These are phyloP conservation scores for Rhodophaea formosa DNA, from an alignment of 2,888 invertebrate species.

Conservation along the genomic window DNA sequence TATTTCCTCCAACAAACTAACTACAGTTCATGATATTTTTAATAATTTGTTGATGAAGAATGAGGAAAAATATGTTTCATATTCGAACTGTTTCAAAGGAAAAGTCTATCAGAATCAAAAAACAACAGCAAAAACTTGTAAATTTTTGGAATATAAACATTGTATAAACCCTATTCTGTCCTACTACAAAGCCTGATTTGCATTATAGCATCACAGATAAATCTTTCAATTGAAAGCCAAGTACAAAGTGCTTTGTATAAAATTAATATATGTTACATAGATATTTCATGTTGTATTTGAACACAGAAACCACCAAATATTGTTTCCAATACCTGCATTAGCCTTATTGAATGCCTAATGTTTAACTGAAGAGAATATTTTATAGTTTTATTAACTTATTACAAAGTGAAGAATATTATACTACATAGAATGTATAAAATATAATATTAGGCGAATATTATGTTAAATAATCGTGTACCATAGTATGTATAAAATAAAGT, in stretches of 20 bases:
- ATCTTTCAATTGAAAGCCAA: conserved; percentile 52
- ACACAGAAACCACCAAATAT: conserved; percentile 74
- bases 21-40: too few relatives aligned
- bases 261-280: conserved; percentile 45
- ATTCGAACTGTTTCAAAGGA: too few relatives aligned
- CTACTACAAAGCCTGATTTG: neutral
- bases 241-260: conserved; percentile 78
- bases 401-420: conserved; percentile 76
- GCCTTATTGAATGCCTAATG: conserved; percentile 78
- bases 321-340: conserved; percentile 77
- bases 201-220: conserved; percentile 6
- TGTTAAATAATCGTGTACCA: conserved; percentile 79
- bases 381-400: conserved; percentile 82
- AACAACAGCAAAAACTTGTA: too few relatives aligned
- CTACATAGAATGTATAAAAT: conserved; percentile 78
- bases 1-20: too few relatives aligned
- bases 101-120: too few relatives aligned
- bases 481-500: conserved; percentile 80
- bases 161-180: too few relatives aligned
- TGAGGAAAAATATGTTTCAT: too few relatives aligned
- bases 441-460: conserved; percentile 72
- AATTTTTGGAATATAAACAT: too few relatives aligned
- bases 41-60: too few relatives aligned
- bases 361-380: conserved; percentile 78
- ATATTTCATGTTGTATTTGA: conserved; percentile 62